Base-by-base conservation (phyloP, 2,888 invertebrate species). In the Noctua janthe region DNA sequence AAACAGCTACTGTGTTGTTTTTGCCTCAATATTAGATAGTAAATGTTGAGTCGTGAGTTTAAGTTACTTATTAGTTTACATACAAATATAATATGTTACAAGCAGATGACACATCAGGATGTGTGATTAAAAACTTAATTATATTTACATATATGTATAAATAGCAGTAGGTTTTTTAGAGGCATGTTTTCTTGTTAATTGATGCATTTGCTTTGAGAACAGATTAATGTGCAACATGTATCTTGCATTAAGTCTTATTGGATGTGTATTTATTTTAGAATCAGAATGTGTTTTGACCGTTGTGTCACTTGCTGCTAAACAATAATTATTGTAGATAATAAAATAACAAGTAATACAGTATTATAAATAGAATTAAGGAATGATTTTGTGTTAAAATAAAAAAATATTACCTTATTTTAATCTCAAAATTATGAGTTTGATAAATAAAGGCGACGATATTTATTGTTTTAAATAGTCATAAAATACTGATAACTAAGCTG, bases 1-100 rank as follows among this genome's bases (percentile, higher is more conserved):
- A 39, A 69, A 29, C 51, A 51, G 69, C 51, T 39, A 47, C 71
- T 11, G 23, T 67, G 39, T 79, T 64, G 35, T 35, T 69, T 85
- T 59, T 54, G 67, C 43, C n/a, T 54, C 51, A 51, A 35, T 74
- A 51, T 62, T 20, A 75, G 51, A 85, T 85, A 70, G 39, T 81
- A 71, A 29, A 56, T 20, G n/a, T n/a, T 86, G 82, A 76, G 67
- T 84, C 82, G 86, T 56, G 47, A 66, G 29, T n/a, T 67, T 51
- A 39, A 54, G n/a, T n/a, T 69, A 64, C 23, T 43, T 62, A 29
- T 5, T 13, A 77, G 13, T 56, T 77, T 71, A 17, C 15, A 13
- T 29, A 43, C 15, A n/a, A 59, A 69, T 29, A 49, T 43, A 78
- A 78, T 29, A n/a, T 67, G 15, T 64, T 56, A 43, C 0, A 7